Conservation (phyloP, 2,113 vertebrate genomes). For the Symphodus melops region DNA sequence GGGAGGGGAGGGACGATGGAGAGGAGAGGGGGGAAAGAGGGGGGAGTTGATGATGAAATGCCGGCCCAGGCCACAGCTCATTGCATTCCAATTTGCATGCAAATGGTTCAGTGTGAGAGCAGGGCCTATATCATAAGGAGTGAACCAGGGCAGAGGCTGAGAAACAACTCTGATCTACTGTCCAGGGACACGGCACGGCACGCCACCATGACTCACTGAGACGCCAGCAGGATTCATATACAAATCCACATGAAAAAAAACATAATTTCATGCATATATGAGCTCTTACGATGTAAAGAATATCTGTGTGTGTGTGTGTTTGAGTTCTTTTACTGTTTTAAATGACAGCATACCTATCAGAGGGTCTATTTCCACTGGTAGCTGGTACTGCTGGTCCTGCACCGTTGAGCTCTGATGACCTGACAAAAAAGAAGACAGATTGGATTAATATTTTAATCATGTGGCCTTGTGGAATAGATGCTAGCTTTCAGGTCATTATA, state of each 20-base stretch:
- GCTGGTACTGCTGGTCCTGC: slow-evolving; percentile 98
- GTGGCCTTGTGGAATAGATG: slow-evolving; percentile 57
- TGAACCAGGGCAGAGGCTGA: slow-evolving; percentile 90
- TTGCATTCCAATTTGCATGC: slow-evolving; percentile 99
- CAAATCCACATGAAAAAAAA: slow-evolving; percentile 50
- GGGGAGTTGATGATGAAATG: slow-evolving; percentile 94
- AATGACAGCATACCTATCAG: slow-evolving; percentile 93
- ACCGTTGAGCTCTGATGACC: slow-evolving; percentile 95
- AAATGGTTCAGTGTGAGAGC: slow-evolving; percentile 98
- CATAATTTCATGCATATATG: slow-evolving; percentile 40
- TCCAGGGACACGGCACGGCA: slow-evolving; percentile 63
- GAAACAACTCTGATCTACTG: slow-evolving; percentile 86
- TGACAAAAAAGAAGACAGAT: slow-evolving; percentile 83
- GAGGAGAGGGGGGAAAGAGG: slow-evolving; percentile 58
- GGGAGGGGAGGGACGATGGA: slow-evolving; percentile 44
- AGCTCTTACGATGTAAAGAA: slow-evolving; percentile 3
- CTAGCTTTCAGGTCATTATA: slow-evolving; percentile 51
- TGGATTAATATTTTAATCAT: slow-evolving; percentile 70
- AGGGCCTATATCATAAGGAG: slow-evolving; percentile 93
- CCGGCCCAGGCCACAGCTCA: slow-evolving; percentile 98
- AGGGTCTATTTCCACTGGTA: slow-evolving; percentile 99
- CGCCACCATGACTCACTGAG: slow-evolving; percentile 63
- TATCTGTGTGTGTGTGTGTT: slow-evolving; percentile 6
- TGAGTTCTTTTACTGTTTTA: slow-evolving; percentile 62
- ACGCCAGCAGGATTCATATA: slow-evolving; percentile 47